Conservation (phyloP, 1,140 invertebrate genomes). For the Drosophila kohkoa region DNA sequence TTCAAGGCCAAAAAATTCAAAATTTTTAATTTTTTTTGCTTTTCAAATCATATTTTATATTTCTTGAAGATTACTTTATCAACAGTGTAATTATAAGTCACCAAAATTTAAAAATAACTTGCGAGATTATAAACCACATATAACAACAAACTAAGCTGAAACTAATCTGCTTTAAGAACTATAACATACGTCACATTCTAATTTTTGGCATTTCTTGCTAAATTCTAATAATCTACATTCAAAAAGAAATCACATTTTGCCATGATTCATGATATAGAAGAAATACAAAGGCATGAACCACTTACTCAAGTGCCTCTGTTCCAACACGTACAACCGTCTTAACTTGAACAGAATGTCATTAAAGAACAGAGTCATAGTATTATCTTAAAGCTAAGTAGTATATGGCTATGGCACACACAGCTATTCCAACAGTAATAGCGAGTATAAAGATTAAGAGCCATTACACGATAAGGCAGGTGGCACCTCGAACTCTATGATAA, state of each 20-base stretch:
- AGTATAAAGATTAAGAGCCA: conserved; percentile 31
- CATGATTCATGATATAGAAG: neutral
- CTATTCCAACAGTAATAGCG: conserved; percentile 4
- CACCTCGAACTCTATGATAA: neutral
- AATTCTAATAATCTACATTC: neutral
- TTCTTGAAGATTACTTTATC: too few relatives aligned
- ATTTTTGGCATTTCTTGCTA: neutral
- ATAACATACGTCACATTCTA: neutral
- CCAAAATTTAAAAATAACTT: too few relatives aligned
- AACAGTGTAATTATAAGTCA: too few relatives aligned
- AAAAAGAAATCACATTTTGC: neutral
- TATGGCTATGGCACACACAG: neutral
- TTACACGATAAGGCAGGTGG: conserved; percentile 30
- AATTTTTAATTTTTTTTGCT: too few relatives aligned
- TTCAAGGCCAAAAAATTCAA: too few relatives aligned
- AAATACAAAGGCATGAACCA: neutral
- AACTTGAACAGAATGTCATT: neutral
- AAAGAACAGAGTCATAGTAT: neutral
- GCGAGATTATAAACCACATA: too few relatives aligned
- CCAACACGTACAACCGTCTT: neutral
- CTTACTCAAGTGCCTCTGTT: neutral
- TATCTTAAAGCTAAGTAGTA: neutral
- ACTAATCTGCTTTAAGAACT: neutral
- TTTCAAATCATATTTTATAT: too few relatives aligned
- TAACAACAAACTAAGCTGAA: too few relatives aligned